These are phyloP conservation scores for Tridacna crocea DNA, from an alignment of 2,888 invertebrate species.

Conservation along the genomic window DNA sequence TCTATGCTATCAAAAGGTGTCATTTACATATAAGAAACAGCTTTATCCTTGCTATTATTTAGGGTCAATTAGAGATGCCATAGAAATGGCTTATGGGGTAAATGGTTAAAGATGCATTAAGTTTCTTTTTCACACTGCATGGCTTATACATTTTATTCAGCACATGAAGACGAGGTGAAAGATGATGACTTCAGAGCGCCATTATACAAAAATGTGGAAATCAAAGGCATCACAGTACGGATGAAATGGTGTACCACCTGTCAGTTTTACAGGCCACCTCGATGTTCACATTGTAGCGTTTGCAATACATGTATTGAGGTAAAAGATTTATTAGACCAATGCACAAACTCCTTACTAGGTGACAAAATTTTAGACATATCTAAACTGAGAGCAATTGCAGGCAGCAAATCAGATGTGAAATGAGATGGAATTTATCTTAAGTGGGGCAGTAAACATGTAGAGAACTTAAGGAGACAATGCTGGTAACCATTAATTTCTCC, in stretches of 20 bases:
- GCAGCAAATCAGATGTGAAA: too few relatives aligned
- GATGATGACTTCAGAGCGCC: slow-evolving; percentile 98
- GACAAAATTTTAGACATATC: too few relatives aligned
- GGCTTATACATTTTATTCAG: slow-evolving; percentile 62
- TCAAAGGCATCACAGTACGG: slow-evolving; percentile 98
- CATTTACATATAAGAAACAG: too few relatives aligned
- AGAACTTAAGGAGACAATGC: too few relatives aligned
- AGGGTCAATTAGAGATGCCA: too few relatives aligned
- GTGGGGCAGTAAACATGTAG: too few relatives aligned
- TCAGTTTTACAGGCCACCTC: slow-evolving; percentile 99
- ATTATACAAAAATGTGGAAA: slow-evolving; percentile 98
- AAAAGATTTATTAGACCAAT: not conserved
- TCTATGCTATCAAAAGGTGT: too few relatives aligned
- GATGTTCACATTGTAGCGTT: slow-evolving; percentile 99
- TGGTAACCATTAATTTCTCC: too few relatives aligned
- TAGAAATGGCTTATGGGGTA: too few relatives aligned
- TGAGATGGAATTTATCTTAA: too few relatives aligned
- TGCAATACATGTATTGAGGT: slow-evolving; percentile 96
- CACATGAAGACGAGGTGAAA: slow-evolving; percentile 85
- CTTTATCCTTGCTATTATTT: too few relatives aligned
- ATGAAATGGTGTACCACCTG: slow-evolving; percentile 99
- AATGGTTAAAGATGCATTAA: not conserved
- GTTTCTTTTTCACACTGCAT: not conserved
- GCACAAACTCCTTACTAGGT: not conserved
- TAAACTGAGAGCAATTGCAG: too few relatives aligned